Base-by-base conservation (phyloP, 2,797 vertebrate genomes). In the Erpetoichthys calabaricus region DNA sequence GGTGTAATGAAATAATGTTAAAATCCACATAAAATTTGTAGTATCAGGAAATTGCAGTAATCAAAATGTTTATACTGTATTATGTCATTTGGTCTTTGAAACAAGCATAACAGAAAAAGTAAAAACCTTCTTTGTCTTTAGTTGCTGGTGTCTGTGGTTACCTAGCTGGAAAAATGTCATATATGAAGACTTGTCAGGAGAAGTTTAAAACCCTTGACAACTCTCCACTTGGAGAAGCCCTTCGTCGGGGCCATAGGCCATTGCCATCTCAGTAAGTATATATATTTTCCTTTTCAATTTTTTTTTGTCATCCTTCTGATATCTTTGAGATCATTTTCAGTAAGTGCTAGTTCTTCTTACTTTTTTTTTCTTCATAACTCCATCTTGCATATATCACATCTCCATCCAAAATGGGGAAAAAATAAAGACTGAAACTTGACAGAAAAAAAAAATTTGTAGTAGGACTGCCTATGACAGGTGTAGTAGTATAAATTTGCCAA, bases 161-260 rank as follows among this genome's bases (percentile, higher is more conserved):
- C 73, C 5, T 96, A 62, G 82, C 72, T 56, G 95, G 95, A 56
- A 95, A 92, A 68, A 59, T 94, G 59, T 94, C 91, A 0, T 98
- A 97, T 55, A 75, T 90, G 76, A 87, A 83, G 61, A 76, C 70
- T 3, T 98, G 93, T 71, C 82, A 83, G 45, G 89, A 94, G 69
- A 97, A 96, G 75, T 90, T 98, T 64, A 86, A 78, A 76, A 86
- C 67, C 55, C 72, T 97, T 62, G 85, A 93, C 64, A 89, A 92
- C 75, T 97, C 92, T 0, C 89, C 89, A 7, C 72, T 96, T 57
- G 92, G 84, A 76, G 89, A 94, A 57, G 79, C 76, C 56, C 67
- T 98, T 4, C 84, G 86, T 62, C 78, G 86, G 70, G 73, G 72
- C 61, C 67, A 73, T 41, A 82, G 71, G 47, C 56, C 72, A 45